Evolutionary conservation across 2,113 vertebrate genomes (phyloP).

Genomic region (Esox niger): DNA sequence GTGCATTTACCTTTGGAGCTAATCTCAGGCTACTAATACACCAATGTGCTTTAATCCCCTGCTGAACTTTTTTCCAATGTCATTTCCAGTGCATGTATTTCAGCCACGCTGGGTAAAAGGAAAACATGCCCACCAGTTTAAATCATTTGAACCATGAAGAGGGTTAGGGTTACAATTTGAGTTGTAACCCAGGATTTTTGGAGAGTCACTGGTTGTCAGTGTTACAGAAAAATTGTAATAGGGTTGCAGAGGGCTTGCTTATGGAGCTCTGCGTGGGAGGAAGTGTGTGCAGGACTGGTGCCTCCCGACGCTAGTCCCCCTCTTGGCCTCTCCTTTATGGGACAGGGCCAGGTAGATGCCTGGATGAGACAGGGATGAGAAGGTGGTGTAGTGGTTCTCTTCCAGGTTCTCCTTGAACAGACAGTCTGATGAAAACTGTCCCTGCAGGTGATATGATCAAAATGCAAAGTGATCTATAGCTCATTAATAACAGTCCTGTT

Average conservation of each 20-base stretch:
- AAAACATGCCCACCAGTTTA: too few relatives aligned
- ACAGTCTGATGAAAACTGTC: conserved; percentile 62
- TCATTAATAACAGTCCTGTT: background rate
- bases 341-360: conserved; percentile 65
- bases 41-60: too few relatives aligned
- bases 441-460: conserved; percentile 38
- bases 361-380: conserved; percentile 56
- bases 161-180: too few relatives aligned
- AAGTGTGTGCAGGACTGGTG: conserved; percentile 65
- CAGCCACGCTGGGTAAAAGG: too few relatives aligned
- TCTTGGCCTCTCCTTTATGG: conserved; percentile 52
- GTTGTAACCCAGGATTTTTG: too few relatives aligned
- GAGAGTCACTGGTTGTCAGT: too few relatives aligned
- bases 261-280: conserved; percentile 45
- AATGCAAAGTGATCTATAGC: background rate
- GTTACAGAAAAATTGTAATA: too few relatives aligned
- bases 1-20: too few relatives aligned
- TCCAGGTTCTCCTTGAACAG: conserved; percentile 67
- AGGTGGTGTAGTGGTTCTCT: conserved; percentile 72
- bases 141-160: too few relatives aligned
- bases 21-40: too few relatives aligned
- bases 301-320: conserved; percentile 40
- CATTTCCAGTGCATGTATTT: too few relatives aligned
- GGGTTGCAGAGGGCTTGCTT: background rate
- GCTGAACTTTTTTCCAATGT: too few relatives aligned